These are phyloP conservation scores for Capreolus pygargus DNA, from an alignment of 2,113 vertebrate genomes.

Conservation along the genomic window DNA sequence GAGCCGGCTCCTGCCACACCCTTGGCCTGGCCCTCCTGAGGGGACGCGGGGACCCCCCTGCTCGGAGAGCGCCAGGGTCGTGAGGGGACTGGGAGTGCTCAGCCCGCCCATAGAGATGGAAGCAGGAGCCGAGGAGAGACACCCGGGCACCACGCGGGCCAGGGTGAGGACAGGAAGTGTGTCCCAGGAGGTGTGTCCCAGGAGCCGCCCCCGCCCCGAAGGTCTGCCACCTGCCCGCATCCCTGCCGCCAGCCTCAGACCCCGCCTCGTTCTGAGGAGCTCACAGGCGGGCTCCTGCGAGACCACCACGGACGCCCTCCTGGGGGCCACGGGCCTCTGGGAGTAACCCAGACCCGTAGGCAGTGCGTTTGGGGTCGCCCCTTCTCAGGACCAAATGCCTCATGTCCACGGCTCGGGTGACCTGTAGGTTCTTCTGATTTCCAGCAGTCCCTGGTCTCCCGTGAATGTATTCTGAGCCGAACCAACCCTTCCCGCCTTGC, in stretches of 20 bases:
- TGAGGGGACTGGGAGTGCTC: not conserved
- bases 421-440: accelerated
- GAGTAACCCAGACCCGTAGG: not conserved
- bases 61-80: not conserved
- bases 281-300: not conserved
- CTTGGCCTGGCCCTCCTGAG: too few species aligned
- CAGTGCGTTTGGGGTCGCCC: accelerated
- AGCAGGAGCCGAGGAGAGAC: not conserved
- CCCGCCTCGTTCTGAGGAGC: not conserved
- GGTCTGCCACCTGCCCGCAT: too few species aligned
- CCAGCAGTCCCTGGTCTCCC: not conserved
- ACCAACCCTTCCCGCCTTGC: not conserved
- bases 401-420: too few species aligned
- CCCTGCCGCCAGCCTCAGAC: not conserved
- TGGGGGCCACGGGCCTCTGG: not conserved
- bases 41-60: not conserved
- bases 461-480: not conserved
- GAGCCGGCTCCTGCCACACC: too few species aligned
- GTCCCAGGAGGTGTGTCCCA: too few species aligned
- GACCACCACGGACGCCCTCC: not conserved
- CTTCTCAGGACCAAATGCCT: not conserved
- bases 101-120: not conserved
- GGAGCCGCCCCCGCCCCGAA: too few species aligned
- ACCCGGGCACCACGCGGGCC: not conserved
- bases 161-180: not conserved